A percentile compares a stretch with the other conserved stretches of the same genome.
These are phyloP conservation scores for Pelecanus crispus DNA, from an alignment of 2,113 vertebrate species.

Conservation along the genomic window DNA sequence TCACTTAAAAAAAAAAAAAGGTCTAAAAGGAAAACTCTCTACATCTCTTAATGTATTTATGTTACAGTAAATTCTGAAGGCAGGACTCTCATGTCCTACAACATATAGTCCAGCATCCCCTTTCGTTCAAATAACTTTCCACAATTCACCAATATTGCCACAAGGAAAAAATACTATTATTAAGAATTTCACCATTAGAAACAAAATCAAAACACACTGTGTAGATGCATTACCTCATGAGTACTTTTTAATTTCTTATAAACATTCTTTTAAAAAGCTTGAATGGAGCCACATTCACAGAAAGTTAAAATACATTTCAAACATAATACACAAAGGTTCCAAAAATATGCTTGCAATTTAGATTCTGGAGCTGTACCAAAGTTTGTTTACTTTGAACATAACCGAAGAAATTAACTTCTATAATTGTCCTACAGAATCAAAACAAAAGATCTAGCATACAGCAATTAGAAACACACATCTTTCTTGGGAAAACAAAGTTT, in stretches of 20 bases:
- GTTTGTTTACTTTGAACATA: not conserved
- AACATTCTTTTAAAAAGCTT: not conserved
- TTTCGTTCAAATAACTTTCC: not conserved
- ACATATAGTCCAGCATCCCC: not conserved
- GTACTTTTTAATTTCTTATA: not conserved
- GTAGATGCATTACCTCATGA: not conserved
- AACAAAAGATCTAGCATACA: not conserved
- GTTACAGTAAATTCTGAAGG: not conserved
- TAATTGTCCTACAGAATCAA: not conserved
- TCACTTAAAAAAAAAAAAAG: not conserved
- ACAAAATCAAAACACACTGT: not conserved
- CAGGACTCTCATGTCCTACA: not conserved
- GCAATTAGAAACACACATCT: not conserved
- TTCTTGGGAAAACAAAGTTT: not conserved
- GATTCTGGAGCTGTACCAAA: not conserved
- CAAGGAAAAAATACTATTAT: not conserved
- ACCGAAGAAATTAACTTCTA: not conserved
- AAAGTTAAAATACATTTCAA: not conserved
- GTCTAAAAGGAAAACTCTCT: not conserved
- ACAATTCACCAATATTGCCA: not conserved
- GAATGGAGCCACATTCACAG: not conserved
- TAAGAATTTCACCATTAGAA: not conserved
- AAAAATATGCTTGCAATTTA: not conserved
- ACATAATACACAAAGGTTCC: not conserved
- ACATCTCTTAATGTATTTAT: not conserved